phyloP scores from a whole-genome alignment of 2,888 invertebrate species.

The Tortricodes alternella region DNA sequence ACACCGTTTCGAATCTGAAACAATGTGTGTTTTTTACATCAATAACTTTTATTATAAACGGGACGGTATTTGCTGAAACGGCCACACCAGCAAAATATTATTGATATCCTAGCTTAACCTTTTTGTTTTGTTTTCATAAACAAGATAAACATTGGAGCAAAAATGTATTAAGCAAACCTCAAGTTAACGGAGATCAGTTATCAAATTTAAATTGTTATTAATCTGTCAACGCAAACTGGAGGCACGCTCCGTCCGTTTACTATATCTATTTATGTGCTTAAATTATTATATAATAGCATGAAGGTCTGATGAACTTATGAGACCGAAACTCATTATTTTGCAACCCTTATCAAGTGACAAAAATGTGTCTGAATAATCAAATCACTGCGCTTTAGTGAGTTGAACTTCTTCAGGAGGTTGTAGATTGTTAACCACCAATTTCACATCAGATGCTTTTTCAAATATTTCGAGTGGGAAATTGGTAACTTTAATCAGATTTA shows the following conservation, averaged over 20 bases:
- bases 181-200: slow-evolving; percentile 5
- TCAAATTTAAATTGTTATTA: slow-evolving; percentile 30
- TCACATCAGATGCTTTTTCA: too few relatives aligned
- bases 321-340: slow-evolving; percentile 3
- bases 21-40: too few relatives aligned
- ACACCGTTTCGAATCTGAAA: too few relatives aligned
- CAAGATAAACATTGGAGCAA: slow-evolving; percentile 1
- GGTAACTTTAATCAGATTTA: too few relatives aligned
- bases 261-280: slow-evolving; percentile 2
- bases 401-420: too few relatives aligned
- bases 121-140: background rate
- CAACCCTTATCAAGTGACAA: slow-evolving; percentile 5
- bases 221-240: slow-evolving; percentile 27
- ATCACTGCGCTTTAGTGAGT: background rate
- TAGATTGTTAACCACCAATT: too few relatives aligned
- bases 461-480: too few relatives aligned
- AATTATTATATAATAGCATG: slow-evolving; percentile 4
- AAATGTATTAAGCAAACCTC: background rate
- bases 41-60: background rate
- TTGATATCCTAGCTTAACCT: slow-evolving; percentile 19
- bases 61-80: background rate
- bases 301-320: slow-evolving; percentile 15
- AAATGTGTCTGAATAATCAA: background rate
- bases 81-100: slow-evolving; percentile 5
- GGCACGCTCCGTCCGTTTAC: slow-evolving; percentile 5